A percentile compares a stretch with the other conserved stretches of the same genome.
Evolutionary conservation across 1,140 invertebrate genomes (phyloP).

Genomic region (Cydia strobilella): DNA sequence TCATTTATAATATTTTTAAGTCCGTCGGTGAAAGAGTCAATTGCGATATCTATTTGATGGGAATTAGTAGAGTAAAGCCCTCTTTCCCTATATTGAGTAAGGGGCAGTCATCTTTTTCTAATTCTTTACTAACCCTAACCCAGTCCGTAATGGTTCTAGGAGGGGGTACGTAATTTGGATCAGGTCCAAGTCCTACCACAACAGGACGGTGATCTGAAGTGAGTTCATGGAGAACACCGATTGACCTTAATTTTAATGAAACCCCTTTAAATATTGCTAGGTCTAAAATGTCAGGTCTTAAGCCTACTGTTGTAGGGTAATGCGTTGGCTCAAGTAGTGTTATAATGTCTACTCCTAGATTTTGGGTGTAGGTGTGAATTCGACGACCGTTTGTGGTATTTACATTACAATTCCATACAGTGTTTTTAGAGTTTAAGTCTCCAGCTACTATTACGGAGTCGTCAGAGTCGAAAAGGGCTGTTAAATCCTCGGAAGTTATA

Average conservation of each 20-base stretch:
- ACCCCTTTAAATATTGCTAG: no score
- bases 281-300: neutral
- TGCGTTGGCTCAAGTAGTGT: neutral
- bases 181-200: neutral
- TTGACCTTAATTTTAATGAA: neutral
- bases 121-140: neutral
- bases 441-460: conserved; percentile 1
- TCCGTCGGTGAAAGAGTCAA: no score
- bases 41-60: no score
- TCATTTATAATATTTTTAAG: neutral
- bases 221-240: neutral
- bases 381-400: neutral
- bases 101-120: neutral
- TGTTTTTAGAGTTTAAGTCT: conserved; percentile 1
- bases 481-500: neutral
- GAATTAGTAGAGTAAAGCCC: no score
- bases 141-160: neutral
- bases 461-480: neutral
- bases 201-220: neutral
- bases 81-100: neutral
- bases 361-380: neutral
- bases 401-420: neutral
- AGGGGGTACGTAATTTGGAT: neutral
- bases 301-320: neutral
- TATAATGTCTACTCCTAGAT: neutral